Base-by-base conservation (phyloP, 2,888 invertebrate genomes). In the Malachius bipustulatus region DNA sequence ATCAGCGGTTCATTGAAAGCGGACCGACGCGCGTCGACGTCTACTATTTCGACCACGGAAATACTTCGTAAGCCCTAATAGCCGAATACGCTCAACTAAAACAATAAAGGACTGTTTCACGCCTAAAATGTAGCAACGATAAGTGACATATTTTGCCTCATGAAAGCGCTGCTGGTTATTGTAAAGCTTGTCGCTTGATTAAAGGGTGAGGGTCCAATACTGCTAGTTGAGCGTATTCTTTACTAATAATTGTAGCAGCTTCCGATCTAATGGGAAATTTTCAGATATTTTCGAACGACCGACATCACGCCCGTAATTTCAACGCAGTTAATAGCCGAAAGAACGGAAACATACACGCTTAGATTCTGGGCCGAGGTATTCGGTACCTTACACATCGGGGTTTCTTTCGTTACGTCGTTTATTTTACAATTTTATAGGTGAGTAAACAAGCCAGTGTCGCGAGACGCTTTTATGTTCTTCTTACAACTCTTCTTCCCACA, bases 31-130 rank as follows among this genome's bases (percentile, higher is more conserved):
- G 63, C 48, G 70, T 75, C 4, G 76, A 77, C 41, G 67, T 77
- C 30, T 78, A 78, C 55, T 75, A 75, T 41, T 78, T 78, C 45
- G 77, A 78, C 51, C 76, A 76, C 48, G 77, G 77, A 30, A 73
- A 73, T 49, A 67, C 73, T 2, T 69, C 71, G 68, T 71, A 56
- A 54, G 59, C 52, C 45, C 31, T 41, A n/a, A n/a, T n/a, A 14
- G 4, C 15, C 8, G 14, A 33, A 30, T 37, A 16, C 16, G 16
- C 9, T 32, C 15, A 16, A 12, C 12, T 27, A 27, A 11, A 27
- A 27, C 28, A 27, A 27, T 27, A 27, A 4, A 12, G 28, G 28
- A 12, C n/a, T n/a, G n/a, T n/a, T n/a, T n/a, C n/a, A n/a, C n/a
- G n/a, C n/a, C n/a, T n/a, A n/a, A n/a, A n/a, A n/a, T n/a, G n/a